Percentiles rank a stretch among this genome's conserved stretches.
Conservation (phyloP, 35 echinoderm and acorn worm genomes). For the Apostichopus californicus region DNA sequence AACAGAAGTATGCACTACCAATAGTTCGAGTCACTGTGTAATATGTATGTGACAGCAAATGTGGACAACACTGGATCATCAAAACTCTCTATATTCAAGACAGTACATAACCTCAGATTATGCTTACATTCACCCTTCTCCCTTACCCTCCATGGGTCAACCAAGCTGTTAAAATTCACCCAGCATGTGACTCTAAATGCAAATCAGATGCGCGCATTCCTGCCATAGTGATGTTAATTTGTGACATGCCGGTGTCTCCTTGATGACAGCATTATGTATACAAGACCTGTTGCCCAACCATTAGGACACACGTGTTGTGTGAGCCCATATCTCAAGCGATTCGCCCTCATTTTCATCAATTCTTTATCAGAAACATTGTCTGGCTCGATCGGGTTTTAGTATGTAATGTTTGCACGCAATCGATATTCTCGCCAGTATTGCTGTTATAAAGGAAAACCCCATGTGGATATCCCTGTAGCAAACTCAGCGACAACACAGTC, state of each 20-base stretch:
- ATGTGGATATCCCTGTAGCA: conserved; percentile 8
- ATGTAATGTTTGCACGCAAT: conserved; percentile 44
- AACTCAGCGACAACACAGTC: conserved; percentile 6
- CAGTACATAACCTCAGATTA: no score
- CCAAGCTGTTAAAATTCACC: background rate
- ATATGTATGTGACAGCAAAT: no score
- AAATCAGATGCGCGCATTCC: background rate
- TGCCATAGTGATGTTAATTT: background rate
- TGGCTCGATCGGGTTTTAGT: background rate
- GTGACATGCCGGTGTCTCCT: background rate
- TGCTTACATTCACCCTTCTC: no score
- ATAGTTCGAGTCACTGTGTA: no score
- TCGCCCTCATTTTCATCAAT: background rate
- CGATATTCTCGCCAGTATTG: conserved; percentile 8
- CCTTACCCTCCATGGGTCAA: no score
- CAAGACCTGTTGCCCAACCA: background rate
- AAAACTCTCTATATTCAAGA: no score
- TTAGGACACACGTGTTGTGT: background rate
- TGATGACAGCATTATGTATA: background rate
- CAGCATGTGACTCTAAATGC: background rate
- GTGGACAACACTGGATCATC: no score
- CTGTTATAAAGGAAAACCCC: conserved; percentile 20
- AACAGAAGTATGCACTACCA: no score
- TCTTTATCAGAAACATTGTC: background rate
- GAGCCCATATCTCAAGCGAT: background rate